A percentile compares a stretch with the other conserved stretches of the same genome.
These are phyloP conservation scores for Spisula solida DNA, from an alignment of 2,888 invertebrate species.

Conservation along the genomic window DNA sequence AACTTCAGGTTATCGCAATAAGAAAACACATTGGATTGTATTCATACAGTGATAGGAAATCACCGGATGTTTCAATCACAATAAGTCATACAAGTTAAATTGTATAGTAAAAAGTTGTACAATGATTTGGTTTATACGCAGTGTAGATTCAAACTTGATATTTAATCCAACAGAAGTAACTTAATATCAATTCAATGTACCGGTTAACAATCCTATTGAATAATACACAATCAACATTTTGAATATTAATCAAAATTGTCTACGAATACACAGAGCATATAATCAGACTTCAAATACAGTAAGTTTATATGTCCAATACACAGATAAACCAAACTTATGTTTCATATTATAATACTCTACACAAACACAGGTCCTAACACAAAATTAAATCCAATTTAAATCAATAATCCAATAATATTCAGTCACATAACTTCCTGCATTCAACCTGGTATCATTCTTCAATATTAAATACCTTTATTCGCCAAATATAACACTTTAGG, in stretches of 20 bases:
- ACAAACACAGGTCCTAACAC: neutral
- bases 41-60: too few relatives aligned
- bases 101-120: too few relatives aligned
- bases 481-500: too few relatives aligned
- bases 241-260: constrained; percentile 11
- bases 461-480: too few relatives aligned
- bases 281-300: neutral
- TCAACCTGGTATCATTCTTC: neutral
- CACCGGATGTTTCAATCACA: too few relatives aligned
- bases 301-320: neutral
- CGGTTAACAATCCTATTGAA: neutral
- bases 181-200: neutral
- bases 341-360: neutral
- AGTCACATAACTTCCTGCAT: neutral
- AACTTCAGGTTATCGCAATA: too few relatives aligned
- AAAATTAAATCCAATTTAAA: neutral
- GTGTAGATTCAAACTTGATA: neutral
- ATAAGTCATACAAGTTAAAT: too few relatives aligned
- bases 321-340: neutral
- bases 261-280: neutral
- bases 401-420: neutral
- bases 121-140: too few relatives aligned
- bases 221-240: neutral
- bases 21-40: too few relatives aligned
- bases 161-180: neutral